Percentiles rank a stretch among this genome's conserved stretches.
These are phyloP conservation scores for Cinclus cinclus DNA, from an alignment of 2,113 vertebrate species.

Conservation along the genomic window DNA sequence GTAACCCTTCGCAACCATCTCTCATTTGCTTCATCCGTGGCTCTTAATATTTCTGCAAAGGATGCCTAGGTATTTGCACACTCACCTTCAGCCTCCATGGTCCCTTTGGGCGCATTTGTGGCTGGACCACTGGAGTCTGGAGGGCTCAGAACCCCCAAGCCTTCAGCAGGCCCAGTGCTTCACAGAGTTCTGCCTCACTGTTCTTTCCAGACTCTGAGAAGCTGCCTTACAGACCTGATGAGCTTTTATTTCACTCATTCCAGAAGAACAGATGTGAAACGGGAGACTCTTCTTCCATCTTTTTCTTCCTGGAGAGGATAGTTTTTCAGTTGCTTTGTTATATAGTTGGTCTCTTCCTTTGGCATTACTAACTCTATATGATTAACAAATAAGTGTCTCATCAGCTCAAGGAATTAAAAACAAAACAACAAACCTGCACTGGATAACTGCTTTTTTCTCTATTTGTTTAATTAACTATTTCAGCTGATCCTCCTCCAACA, in stretches of 20 bases:
- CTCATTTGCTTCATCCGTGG: background rate
- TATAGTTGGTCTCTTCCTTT: background rate
- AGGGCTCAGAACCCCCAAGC: background rate
- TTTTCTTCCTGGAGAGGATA: background rate
- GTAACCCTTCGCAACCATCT: background rate
- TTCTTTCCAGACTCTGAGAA: background rate
- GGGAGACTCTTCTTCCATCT: background rate
- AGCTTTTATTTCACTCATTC: background rate
- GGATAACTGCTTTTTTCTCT: background rate
- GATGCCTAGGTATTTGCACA: background rate
- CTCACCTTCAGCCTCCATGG: background rate
- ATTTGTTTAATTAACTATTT: slow-evolving; percentile 15
- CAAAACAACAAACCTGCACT: background rate
- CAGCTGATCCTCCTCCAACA: background rate
- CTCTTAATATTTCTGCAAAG: background rate
- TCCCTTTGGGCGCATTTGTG: background rate
- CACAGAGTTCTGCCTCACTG: background rate
- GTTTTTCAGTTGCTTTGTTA: background rate
- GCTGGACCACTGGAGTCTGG: background rate
- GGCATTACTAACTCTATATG: background rate
- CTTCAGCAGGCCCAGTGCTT: background rate
- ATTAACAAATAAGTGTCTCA: background rate
- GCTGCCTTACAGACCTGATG: background rate
- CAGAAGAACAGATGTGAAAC: background rate
- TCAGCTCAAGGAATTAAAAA: background rate